Percentiles rank a stretch among this genome's conserved stretches.
These are phyloP conservation scores for Nannospalax galili DNA, from an alignment of 2,113 vertebrate genomes.

Conservation along the genomic window DNA sequence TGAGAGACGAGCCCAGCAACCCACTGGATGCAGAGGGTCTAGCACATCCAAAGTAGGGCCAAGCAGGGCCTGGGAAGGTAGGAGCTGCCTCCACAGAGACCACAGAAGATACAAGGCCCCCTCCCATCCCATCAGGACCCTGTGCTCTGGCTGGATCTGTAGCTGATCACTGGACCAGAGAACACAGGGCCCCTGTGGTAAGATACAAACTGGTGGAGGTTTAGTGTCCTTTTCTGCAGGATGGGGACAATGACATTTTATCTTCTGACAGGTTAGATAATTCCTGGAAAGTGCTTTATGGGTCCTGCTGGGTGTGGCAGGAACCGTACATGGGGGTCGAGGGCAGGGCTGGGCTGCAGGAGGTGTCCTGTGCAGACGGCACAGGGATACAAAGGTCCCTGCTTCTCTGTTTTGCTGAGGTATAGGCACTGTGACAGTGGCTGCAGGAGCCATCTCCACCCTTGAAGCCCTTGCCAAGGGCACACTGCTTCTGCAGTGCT, in stretches of 20 bases:
- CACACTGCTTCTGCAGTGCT: not conserved
- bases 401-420: accelerated
- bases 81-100: not conserved
- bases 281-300: accelerated
- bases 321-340: accelerated
- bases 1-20: not conserved
- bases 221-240: not conserved
- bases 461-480: not conserved
- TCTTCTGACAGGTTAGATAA: not conserved
- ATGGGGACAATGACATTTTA: accelerated
- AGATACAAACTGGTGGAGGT: accelerated
- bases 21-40: too few species aligned
- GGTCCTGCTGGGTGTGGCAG: too few species aligned
- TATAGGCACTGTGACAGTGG: not conserved
- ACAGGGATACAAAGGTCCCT: accelerated
- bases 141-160: not conserved
- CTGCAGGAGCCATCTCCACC: not conserved
- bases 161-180: too few species aligned
- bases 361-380: accelerated
- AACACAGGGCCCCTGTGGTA: not conserved
- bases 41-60: not conserved
- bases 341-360: accelerated
- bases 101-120: too few species aligned
- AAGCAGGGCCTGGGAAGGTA: not conserved
- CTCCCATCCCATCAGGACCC: not conserved